Evolutionary conservation across 1,140 invertebrate species (phyloP).

Genomic region (Drosophila obscura): DNA sequence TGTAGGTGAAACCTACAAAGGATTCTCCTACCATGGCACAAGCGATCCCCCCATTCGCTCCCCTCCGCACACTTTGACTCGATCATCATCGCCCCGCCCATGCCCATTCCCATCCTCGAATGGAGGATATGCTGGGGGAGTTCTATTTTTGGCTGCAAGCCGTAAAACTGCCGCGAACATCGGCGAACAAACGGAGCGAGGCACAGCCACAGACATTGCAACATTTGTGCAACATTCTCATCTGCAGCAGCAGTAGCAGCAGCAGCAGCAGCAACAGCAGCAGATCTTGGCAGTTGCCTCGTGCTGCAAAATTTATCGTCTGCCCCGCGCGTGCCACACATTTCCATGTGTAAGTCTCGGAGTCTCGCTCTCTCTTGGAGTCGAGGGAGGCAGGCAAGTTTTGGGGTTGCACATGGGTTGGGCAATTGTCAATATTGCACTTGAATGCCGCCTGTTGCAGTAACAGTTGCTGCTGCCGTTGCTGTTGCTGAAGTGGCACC

Average conservation of each 20-base stretch:
- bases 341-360: background rate
- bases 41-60: too few relatives aligned
- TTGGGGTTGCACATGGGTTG: background rate
- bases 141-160: constrained; percentile 28
- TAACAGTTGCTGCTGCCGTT: background rate
- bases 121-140: too few relatives aligned
- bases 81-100: too few relatives aligned
- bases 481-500: constrained; percentile 26
- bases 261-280: background rate
- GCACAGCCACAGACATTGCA: background rate
- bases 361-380: too few relatives aligned
- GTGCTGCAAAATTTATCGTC: constrained; percentile 52
- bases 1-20: too few relatives aligned
- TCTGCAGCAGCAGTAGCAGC: too few relatives aligned
- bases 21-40: too few relatives aligned
- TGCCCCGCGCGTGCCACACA: constrained; percentile 45
- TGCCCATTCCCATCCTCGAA: too few relatives aligned
- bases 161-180: constrained; percentile 20
- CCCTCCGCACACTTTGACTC: too few relatives aligned
- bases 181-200: background rate
- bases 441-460: constrained; percentile 35
- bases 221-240: constrained; percentile 29
- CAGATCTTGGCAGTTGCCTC: constrained; percentile 32
- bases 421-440: constrained; percentile 67
- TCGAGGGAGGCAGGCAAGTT: too few relatives aligned